These are phyloP conservation scores for Drosophila funebris DNA, from an alignment of 1,140 invertebrate genomes.

Conservation along the genomic window DNA sequence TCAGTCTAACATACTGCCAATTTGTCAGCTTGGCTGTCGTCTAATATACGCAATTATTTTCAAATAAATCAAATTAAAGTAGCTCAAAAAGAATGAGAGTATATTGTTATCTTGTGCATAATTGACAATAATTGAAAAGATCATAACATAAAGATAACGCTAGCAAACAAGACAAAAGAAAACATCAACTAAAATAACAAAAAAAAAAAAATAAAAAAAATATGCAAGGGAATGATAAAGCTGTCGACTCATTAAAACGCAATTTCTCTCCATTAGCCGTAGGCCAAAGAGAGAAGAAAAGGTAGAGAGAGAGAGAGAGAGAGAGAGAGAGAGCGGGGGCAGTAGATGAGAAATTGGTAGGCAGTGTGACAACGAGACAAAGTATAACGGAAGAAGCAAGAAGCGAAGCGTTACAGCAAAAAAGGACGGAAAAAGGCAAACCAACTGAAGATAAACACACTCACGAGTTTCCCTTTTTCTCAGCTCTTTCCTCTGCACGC, in stretches of 20 bases:
- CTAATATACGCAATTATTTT: slow-evolving; percentile 45
- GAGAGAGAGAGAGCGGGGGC: neutral
- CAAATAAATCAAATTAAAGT: slow-evolving; percentile 48
- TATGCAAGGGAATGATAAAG: slow-evolving; percentile 55
- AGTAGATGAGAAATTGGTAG: slow-evolving; percentile 19
- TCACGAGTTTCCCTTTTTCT: slow-evolving; percentile 50
- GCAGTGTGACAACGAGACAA: slow-evolving; percentile 3
- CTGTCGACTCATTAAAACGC: slow-evolving; percentile 77
- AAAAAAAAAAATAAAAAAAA: neutral
- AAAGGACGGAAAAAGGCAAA: slow-evolving; percentile 53
- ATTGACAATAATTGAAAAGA: slow-evolving; percentile 47
- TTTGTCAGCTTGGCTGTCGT: slow-evolving; percentile 9
- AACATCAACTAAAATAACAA: neutral
- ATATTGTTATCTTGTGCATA: slow-evolving; percentile 25
- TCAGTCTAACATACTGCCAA: slow-evolving; percentile 18
- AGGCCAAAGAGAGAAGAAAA: slow-evolving; percentile 14
- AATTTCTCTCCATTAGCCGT: slow-evolving; percentile 71
- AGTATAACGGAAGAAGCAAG: slow-evolving; percentile 23
- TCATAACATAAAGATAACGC: slow-evolving; percentile 15
- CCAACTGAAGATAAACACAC: slow-evolving; percentile 71
- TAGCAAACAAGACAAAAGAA: slow-evolving; percentile 28
- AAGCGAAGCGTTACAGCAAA: slow-evolving; percentile 23
- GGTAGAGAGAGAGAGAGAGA: neutral
- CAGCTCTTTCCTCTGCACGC: slow-evolving; percentile 16
- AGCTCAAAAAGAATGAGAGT: slow-evolving; percentile 3